Percentiles rank a stretch among this genome's conserved stretches.
Evolutionary conservation across 1,140 invertebrate species (phyloP).

Genomic region (Wiebesia pumilae): DNA sequence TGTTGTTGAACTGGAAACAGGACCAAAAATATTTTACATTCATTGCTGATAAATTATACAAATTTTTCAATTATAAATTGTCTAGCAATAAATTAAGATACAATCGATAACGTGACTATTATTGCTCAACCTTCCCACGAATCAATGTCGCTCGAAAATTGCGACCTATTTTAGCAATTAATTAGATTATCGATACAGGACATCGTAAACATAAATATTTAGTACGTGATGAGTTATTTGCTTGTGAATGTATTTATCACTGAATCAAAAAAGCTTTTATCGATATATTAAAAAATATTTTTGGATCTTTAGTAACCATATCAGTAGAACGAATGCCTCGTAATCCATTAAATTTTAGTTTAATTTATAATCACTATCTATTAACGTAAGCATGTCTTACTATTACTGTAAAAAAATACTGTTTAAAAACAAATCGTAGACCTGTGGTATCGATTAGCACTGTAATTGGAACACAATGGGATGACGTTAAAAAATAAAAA

Average conservation of each 20-base stretch:
- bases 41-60: not conserved
- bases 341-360: not conserved
- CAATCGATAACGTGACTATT: no score
- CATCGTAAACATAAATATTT: not conserved
- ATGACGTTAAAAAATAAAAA: no score
- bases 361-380: not conserved
- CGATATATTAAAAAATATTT: not conserved
- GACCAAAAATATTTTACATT: not conserved
- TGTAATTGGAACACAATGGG: no score
- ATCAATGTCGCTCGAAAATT: not conserved
- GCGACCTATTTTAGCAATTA: not conserved
- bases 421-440: not conserved
- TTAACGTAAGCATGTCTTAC: not conserved
- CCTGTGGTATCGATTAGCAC: no score
- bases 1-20: conserved; percentile 85
- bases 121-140: not conserved
- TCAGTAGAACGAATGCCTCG: not conserved
- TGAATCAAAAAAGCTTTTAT: not conserved
- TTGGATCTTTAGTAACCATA: not conserved
- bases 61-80: not conserved
- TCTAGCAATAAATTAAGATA: no score
- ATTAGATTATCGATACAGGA: not conserved
- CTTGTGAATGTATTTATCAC: not conserved
- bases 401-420: not conserved
- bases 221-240: not conserved